Evolutionary conservation across 2,888 invertebrate species (phyloP).

Genomic region (Drosophila meridiana): DNA sequence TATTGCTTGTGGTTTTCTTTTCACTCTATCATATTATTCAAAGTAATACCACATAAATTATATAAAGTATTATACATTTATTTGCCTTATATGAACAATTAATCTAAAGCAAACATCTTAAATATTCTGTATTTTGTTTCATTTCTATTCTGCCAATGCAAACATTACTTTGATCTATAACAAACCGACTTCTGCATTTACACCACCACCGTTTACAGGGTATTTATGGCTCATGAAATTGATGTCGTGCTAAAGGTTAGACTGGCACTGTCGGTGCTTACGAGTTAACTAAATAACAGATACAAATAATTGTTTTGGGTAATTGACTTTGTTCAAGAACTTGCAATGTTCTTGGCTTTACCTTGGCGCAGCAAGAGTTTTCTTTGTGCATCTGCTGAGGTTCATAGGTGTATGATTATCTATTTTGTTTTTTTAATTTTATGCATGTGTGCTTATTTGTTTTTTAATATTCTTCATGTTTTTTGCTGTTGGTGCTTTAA

Average conservation of each 20-base stretch:
- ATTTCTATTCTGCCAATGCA: too few species aligned
- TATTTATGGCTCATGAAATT: conserved; percentile 25
- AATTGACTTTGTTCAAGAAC: conserved; percentile 63
- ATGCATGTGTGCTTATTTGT: not conserved
- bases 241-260: conserved; percentile 21
- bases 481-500: conserved; percentile 7
- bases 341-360: conserved; percentile 53
- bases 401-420: not conserved
- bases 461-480: conserved; percentile 1
- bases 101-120: too few species aligned
- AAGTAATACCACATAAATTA: too few species aligned
- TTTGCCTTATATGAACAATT: too few species aligned
- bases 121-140: too few species aligned
- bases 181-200: too few species aligned
- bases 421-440: conserved; percentile 5
- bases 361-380: conserved; percentile 51
- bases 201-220: not conserved
- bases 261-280: conserved; percentile 4
- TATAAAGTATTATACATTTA: too few species aligned
- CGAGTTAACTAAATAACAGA: conserved; percentile 20
- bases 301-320: conserved; percentile 48
- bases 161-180: not conserved
- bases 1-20: too few species aligned
- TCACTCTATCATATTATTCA: too few species aligned
- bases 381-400: conserved; percentile 46